Conservation (phyloP, 2,113 vertebrate species). For the Melanotaenia duboulayi region DNA sequence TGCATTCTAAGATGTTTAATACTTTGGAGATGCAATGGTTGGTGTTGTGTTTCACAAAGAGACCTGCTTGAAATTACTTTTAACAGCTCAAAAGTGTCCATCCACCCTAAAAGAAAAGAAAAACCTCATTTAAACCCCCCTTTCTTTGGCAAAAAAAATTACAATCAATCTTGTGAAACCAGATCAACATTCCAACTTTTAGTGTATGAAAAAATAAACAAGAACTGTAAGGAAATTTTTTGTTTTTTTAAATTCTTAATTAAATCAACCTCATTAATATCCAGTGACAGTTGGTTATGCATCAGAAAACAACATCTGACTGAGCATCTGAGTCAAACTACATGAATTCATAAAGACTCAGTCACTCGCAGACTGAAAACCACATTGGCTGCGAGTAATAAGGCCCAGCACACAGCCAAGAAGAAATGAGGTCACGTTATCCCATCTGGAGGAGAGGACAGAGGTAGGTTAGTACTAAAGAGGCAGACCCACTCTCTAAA, state of each 20-base stretch:
- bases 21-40: conserved; percentile 12
- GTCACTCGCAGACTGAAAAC: conserved; percentile 50
- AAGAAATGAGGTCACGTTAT: conserved; percentile 74
- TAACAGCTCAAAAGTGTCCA: conserved; percentile 40
- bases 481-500: conserved; percentile 80
- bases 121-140: conserved; percentile 19
- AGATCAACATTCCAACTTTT: background rate
- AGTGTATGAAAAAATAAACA: background rate
- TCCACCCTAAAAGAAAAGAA: conserved; percentile 38
- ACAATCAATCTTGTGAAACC: conserved; percentile 13
- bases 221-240: conserved; percentile 6
- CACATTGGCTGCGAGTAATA: conserved; percentile 51
- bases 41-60: conserved; percentile 61
- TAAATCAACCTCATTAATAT: conserved; percentile 55
- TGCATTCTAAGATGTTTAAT: conserved; percentile 31
- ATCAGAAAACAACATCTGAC: conserved; percentile 62
- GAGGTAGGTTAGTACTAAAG: conserved; percentile 72
- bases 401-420: conserved; percentile 52
- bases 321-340: conserved; percentile 54
- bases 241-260: conserved; percentile 16
- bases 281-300: conserved; percentile 52
- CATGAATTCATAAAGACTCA: conserved; percentile 69
- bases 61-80: conserved; percentile 45
- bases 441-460: conserved; percentile 77
- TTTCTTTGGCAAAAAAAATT: conserved; percentile 25